Percentiles rank a stretch among this genome's conserved stretches.
phyloP scores from a whole-genome alignment of 1,140 invertebrate species.

The Diorhabda sublineata region DNA sequence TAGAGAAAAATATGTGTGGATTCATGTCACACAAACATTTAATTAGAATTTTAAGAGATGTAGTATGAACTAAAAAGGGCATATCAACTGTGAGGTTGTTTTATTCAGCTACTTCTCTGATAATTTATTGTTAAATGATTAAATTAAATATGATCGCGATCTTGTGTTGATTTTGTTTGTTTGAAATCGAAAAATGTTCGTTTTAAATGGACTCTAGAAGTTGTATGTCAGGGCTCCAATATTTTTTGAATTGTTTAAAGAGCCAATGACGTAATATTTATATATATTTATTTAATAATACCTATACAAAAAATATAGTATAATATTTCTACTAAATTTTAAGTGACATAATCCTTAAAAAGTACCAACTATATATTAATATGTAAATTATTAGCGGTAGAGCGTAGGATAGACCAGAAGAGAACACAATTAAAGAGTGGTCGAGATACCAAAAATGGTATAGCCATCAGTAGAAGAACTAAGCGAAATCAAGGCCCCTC shows the following conservation, averaged over 20 bases:
- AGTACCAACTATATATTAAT: constrained; percentile 58
- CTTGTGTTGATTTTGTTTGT: background rate
- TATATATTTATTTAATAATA: constrained; percentile 33
- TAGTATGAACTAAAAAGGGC: background rate
- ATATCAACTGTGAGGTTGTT: constrained; percentile 6
- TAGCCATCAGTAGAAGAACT: constrained; percentile 14
- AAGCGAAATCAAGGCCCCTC: background rate
- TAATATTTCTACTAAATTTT: constrained; percentile 57
- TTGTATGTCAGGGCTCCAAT: constrained; percentile 17
- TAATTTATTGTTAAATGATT: background rate
- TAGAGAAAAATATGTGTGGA: too few species aligned
- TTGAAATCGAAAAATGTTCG: background rate
- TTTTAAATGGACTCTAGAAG: background rate
- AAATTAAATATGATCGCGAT: background rate
- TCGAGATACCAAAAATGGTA: constrained; percentile 28
- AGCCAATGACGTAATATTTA: constrained; percentile 24
- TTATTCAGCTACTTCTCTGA: background rate
- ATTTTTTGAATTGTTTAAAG: constrained; percentile 22
- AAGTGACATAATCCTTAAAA: constrained; percentile 61
- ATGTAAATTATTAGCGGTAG: constrained; percentile 42
- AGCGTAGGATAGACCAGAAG: constrained; percentile 35
- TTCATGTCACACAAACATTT: too few species aligned
- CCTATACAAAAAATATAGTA: constrained; percentile 46
- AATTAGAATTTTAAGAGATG: too few species aligned
- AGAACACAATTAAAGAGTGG: constrained; percentile 24